phyloP scores from a whole-genome alignment of 2,113 vertebrate species.

The Tachuris rubrigastra region DNA sequence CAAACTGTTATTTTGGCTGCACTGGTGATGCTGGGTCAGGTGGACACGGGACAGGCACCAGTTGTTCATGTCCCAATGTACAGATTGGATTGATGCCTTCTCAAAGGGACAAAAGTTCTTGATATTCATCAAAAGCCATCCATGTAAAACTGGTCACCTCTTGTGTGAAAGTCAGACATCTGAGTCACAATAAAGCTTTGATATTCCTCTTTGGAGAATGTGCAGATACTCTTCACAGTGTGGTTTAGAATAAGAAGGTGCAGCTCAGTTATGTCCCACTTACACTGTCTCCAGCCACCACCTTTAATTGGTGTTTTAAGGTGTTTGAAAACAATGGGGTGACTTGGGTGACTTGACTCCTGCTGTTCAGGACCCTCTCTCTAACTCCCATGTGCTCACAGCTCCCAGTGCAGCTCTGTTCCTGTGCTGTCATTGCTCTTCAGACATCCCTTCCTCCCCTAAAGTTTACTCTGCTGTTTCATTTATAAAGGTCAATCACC shows the following conservation, averaged over 20 bases:
- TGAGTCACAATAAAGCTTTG: not conserved
- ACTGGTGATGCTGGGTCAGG: not conserved
- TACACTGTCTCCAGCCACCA: not conserved
- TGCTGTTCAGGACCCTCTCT: not conserved
- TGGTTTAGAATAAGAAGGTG: not conserved
- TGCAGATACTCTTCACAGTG: not conserved
- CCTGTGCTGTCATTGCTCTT: not conserved
- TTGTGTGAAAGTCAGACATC: not conserved
- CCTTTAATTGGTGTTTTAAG: not conserved
- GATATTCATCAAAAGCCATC: rapidly evolving
- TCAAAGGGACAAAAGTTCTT: not conserved
- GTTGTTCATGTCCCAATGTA: not conserved
- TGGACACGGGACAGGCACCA: not conserved
- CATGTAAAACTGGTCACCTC: not conserved
- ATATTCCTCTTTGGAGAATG: not conserved
- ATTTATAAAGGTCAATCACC: not conserved
- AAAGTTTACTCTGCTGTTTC: not conserved
- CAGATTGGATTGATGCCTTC: not conserved
- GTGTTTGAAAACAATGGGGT: not conserved
- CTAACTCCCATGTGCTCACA: not conserved
- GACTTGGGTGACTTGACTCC: not conserved
- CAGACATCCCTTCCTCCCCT: not conserved
- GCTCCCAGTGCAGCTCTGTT: not conserved
- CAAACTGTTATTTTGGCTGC: not conserved
- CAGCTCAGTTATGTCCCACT: not conserved